These are phyloP conservation scores for Emydura subglobosa DNA, from an alignment of 2,113 vertebrate genomes.

Conservation along the genomic window DNA sequence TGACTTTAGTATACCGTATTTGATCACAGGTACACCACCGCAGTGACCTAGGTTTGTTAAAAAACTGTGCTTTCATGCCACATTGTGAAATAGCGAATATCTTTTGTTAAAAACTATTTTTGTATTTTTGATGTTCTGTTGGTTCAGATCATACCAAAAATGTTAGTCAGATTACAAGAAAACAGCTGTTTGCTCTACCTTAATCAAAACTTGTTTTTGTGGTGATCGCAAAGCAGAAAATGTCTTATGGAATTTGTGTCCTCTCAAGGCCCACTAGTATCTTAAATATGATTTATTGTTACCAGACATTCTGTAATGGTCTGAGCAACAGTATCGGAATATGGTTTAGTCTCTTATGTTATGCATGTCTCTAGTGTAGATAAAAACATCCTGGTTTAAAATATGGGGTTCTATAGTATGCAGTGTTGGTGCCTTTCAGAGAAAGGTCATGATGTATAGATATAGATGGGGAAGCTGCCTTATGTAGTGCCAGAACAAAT, in stretches of 20 bases:
- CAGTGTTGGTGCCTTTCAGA: accelerated
- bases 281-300: neutral
- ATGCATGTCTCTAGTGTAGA: neutral
- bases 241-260: neutral
- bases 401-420: neutral
- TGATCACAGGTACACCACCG: neutral
- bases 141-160: neutral
- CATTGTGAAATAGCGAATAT: neutral
- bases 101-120: neutral
- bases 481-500: neutral
- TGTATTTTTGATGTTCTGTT: neutral
- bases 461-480: neutral
- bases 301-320: accelerated
- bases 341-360: neutral
- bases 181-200: accelerated
- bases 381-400: neutral
- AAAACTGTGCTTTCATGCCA: neutral
- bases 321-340: neutral
- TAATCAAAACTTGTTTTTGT: neutral
- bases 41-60: neutral
- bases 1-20: neutral
- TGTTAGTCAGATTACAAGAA: neutral
- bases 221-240: neutral
- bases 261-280: neutral
- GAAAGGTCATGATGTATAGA: neutral